Conservation (phyloP, 2,888 invertebrate species). For the Xylota sylvarum region DNA sequence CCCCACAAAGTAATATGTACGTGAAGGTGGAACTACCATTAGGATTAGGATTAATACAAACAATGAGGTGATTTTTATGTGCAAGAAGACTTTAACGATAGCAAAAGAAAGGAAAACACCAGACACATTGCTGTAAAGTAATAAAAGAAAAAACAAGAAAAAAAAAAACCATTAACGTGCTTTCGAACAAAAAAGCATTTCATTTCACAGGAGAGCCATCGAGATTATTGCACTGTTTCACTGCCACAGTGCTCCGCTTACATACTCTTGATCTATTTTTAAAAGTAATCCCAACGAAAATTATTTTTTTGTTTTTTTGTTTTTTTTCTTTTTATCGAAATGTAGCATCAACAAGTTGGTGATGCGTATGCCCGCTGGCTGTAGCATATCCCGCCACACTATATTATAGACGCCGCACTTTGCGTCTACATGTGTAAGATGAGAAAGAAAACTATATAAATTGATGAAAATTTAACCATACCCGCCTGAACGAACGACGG, state of each 20-base stretch:
- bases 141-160: background rate
- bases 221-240: conserved; percentile 38
- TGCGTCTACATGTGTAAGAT: conserved; percentile 36
- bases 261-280: conserved; percentile 65
- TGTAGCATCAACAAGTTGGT: conserved; percentile 77
- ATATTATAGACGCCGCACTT: conserved; percentile 13
- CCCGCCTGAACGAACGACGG: conserved; percentile 23
- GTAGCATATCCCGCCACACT: conserved; percentile 31
- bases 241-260: conserved; percentile 45
- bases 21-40: too few relatives aligned
- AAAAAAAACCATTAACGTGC: background rate
- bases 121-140: background rate
- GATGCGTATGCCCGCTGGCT: conserved; percentile 40
- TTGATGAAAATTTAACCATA: conserved; percentile 33
- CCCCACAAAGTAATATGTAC: too few relatives aligned
- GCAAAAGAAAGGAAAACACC: too few relatives aligned
- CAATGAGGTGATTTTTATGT: too few relatives aligned
- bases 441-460: conserved; percentile 56
- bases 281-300: conserved; percentile 44
- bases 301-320: too few relatives aligned
- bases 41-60: too few relatives aligned
- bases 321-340: conserved; percentile 59
- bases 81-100: too few relatives aligned
- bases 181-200: conserved; percentile 27
- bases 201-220: conserved; percentile 23